These are phyloP conservation scores for Puffinus mauretanicus DNA, from an alignment of 2,113 vertebrate species.

Conservation along the genomic window DNA sequence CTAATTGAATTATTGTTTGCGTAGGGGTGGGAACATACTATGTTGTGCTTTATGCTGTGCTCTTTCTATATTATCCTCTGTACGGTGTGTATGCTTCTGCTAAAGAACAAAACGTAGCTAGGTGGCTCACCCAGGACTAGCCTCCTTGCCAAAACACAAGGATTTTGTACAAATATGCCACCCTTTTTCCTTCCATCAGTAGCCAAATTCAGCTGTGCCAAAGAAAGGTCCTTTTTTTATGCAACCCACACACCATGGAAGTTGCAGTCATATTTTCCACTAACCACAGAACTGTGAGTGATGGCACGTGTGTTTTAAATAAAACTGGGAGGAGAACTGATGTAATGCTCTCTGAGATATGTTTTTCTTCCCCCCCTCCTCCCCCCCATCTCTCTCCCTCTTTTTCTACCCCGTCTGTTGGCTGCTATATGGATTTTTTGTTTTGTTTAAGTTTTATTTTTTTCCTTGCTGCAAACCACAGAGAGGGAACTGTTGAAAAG, in stretches of 20 bases:
- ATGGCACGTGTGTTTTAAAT: constrained; percentile 71
- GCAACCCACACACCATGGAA: constrained; percentile 49
- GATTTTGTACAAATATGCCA: constrained; percentile 37
- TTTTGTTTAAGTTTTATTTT: not conserved
- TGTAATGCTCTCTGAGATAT: constrained; percentile 56
- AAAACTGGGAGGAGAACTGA: constrained; percentile 61
- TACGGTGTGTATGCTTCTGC: not conserved
- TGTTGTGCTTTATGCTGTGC: not conserved
- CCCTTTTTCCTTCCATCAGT: not conserved
- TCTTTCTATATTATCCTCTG: not conserved
- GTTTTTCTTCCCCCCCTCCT: not conserved
- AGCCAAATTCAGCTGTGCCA: constrained; percentile 32
- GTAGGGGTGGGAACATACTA: not conserved
- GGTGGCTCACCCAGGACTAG: not conserved
- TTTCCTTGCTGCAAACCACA: not conserved
- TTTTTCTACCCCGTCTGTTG: not conserved
- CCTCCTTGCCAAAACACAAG: not conserved
- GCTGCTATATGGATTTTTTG: not conserved
- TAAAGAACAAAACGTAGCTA: not conserved
- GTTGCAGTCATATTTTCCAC: constrained; percentile 72
- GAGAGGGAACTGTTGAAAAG: not conserved
- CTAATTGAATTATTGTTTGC: not conserved
- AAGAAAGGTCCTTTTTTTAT: constrained; percentile 13
- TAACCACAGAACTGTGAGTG: constrained; percentile 61
- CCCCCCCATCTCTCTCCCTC: not conserved